These are phyloP conservation scores for Galerucella calmariensis DNA, from an alignment of 2,888 invertebrate genomes.

Conservation along the genomic window DNA sequence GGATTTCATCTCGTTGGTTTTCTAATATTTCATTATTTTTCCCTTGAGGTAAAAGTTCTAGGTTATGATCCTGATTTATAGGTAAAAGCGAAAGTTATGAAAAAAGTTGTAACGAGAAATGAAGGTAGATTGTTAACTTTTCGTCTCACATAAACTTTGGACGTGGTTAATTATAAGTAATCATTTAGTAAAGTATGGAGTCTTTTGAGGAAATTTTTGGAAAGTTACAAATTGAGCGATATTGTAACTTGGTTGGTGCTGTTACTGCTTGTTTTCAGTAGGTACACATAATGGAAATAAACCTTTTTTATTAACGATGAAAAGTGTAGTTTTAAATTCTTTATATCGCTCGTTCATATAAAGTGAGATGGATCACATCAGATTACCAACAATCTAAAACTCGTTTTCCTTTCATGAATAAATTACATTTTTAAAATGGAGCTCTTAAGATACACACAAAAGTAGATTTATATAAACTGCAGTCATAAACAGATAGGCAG, in stretches of 20 bases:
- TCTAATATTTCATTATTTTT: constrained; percentile 18
- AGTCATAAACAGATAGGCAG: not conserved
- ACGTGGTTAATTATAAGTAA: constrained; percentile 29
- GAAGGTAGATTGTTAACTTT: constrained; percentile 27
- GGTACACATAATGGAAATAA: not conserved
- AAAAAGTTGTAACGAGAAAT: constrained; percentile 31
- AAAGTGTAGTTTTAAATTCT: not conserved
- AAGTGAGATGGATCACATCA: not conserved
- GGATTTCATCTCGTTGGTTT: constrained; percentile 4
- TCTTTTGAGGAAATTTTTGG: not conserved
- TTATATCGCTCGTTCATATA: not conserved
- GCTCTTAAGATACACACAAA: not conserved
- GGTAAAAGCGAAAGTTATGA: constrained; percentile 28
- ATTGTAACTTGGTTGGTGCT: not conserved
- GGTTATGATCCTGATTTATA: constrained; percentile 32
- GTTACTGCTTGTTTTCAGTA: not conserved
- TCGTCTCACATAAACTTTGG: constrained; percentile 25
- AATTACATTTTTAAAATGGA: not conserved
- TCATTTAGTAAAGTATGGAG: constrained; percentile 23
- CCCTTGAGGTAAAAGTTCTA: constrained; percentile 15
- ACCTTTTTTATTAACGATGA: not conserved
- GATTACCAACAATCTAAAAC: not conserved
- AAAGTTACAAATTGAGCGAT: not conserved
- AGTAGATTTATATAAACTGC: not conserved
- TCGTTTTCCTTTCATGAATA: not conserved